Evolutionary conservation across 1,140 invertebrate species (phyloP).

Genomic region (Archivesica marissinica): DNA sequence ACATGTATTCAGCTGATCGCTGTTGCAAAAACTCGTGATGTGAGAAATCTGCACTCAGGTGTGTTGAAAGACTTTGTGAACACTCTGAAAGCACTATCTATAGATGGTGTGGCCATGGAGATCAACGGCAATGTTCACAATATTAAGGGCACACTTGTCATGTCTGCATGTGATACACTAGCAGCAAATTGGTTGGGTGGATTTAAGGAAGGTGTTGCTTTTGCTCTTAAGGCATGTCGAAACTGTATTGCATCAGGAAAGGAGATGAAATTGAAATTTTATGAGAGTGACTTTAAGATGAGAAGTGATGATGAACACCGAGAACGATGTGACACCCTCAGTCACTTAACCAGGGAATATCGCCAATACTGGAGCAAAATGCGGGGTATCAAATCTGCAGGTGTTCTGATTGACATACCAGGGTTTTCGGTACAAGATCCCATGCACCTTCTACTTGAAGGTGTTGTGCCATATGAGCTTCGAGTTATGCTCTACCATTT

Average conservation of each 20-base stretch:
- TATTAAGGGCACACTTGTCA: neutral
- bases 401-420: slow-evolving; percentile 1
- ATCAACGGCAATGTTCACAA: neutral
- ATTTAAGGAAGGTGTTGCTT: slow-evolving; percentile 4
- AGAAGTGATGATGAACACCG: neutral
- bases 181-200: slow-evolving; percentile 4
- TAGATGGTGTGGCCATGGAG: neutral
- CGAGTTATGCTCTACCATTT: neutral
- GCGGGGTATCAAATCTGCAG: slow-evolving; percentile 31
- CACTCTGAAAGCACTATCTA: neutral
- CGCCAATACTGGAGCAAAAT: slow-evolving; percentile 33
- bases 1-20: neutral
- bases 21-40: neutral
- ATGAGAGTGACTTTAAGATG: neutral
- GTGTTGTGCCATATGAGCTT: slow-evolving; percentile 13
- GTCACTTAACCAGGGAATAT: neutral
- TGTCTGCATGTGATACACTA: neutral
- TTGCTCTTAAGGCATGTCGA: neutral
- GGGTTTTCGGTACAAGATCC: slow-evolving; percentile 38
- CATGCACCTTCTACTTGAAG: slow-evolving; percentile 42
- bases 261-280: neutral
- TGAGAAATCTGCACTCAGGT: neutral
- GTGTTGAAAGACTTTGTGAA: neutral
- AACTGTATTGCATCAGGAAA: neutral
- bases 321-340: neutral